Evolutionary conservation across 2,797 vertebrate species (phyloP).

Genomic region (Chaetophractus vellerosus): DNA sequence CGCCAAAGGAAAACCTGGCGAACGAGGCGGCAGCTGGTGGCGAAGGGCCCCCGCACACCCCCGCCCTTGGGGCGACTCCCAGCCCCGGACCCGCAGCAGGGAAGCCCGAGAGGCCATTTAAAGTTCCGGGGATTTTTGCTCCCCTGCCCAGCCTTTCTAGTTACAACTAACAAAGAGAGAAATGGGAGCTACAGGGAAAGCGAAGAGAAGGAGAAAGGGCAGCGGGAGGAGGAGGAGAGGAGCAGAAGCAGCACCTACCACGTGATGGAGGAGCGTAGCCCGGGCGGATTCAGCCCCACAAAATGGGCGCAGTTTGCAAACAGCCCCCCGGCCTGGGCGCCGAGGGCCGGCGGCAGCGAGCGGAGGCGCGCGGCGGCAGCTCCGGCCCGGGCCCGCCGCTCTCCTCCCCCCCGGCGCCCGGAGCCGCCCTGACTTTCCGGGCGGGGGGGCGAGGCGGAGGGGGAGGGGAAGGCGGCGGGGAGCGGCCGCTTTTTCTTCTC

Average conservation of each 20-base stretch:
- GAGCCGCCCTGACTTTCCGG: conserved; percentile 88
- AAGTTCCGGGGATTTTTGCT: conserved; percentile 85
- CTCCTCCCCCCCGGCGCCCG: conserved; percentile 87
- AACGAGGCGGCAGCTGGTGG: conserved; percentile 83
- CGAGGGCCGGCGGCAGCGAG: conserved; percentile 74
- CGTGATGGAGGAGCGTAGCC: conserved; percentile 96
- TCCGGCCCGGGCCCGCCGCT: conserved; percentile 85
- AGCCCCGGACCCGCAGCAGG: conserved; percentile 82
- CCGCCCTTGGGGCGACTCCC: conserved; percentile 85
- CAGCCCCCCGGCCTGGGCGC: conserved; percentile 88
- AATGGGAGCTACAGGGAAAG: conserved; percentile 82
- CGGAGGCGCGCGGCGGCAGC: conserved; percentile 82
- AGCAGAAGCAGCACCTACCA: conserved; percentile 95
- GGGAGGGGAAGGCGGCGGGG: conserved; percentile 85
- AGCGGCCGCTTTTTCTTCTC: conserved; percentile 83
- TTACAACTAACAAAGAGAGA: conserved; percentile 94
- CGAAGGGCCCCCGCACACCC: conserved; percentile 83
- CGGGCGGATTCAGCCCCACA: conserved; percentile 95
- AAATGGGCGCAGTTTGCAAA: conserved; percentile 94
- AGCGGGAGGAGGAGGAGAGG: conserved; percentile 85
- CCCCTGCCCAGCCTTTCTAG: conserved; percentile 84
- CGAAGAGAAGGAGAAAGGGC: conserved; percentile 85
- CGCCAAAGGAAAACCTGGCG: conserved; percentile 83
- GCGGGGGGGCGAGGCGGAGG: conserved; percentile 85
- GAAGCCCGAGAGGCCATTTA: conserved; percentile 86